Conservation (phyloP, 2,888 invertebrate genomes). For the Drosophila mimica region DNA sequence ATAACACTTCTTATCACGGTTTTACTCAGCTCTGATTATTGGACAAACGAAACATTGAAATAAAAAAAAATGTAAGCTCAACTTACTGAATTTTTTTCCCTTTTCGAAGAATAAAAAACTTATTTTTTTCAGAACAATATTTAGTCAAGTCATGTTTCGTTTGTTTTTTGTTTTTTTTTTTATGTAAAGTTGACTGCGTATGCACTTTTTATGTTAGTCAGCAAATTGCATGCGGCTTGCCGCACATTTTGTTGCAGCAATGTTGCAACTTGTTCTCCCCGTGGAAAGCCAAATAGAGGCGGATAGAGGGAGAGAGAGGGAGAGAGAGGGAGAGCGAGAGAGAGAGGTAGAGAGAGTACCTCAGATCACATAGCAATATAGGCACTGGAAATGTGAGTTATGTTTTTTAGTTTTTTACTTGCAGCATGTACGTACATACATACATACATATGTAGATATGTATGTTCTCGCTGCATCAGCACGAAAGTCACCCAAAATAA, state of each 20-base stretch:
- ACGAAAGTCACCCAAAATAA: slow-evolving; percentile 1
- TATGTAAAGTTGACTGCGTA: slow-evolving; percentile 31
- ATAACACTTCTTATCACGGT: background rate
- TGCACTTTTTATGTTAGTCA: slow-evolving; percentile 63
- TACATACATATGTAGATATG: background rate
- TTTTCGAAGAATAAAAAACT: background rate
- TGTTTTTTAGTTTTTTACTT: slow-evolving; percentile 16
- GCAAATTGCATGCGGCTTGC: slow-evolving; percentile 66
- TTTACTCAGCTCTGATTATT: background rate
- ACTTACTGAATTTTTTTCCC: background rate
- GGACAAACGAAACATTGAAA: background rate
- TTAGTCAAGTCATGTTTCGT: background rate
- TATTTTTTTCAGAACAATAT: background rate
- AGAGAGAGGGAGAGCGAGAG: background rate
- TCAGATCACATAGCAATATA: slow-evolving; percentile 1
- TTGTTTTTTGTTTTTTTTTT: background rate
- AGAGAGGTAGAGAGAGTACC: background rate
- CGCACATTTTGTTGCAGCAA: slow-evolving; percentile 56
- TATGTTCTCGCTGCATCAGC: slow-evolving; percentile 22
- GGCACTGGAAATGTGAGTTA: slow-evolving; percentile 35
- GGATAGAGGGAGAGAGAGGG: background rate
- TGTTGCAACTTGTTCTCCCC: slow-evolving; percentile 3
- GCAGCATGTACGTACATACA: background rate
- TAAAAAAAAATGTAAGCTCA: background rate
- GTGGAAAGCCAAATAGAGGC: background rate